These are phyloP conservation scores for Mystacides longicornis DNA, from an alignment of 2,888 invertebrate genomes.

Conservation along the genomic window DNA sequence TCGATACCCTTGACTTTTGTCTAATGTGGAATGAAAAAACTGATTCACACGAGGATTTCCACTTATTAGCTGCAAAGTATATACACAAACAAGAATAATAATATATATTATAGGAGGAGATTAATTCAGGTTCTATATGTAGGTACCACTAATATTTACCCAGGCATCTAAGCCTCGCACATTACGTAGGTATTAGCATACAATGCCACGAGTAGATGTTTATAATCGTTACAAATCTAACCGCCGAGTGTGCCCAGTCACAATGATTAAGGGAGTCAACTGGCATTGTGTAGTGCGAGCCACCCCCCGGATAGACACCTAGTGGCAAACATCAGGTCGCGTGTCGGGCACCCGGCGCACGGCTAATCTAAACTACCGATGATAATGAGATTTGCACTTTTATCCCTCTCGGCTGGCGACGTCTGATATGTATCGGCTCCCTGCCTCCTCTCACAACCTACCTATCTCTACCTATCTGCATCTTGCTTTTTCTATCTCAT, in stretches of 20 bases:
- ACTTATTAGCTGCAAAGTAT: too few species aligned
- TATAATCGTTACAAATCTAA: neutral
- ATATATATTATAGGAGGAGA: too few species aligned
- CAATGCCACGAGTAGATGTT: neutral
- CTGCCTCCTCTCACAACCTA: neutral
- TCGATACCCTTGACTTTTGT: too few species aligned
- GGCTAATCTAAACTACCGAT: constrained; percentile 22
- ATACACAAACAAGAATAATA: too few species aligned
- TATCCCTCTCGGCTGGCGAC: neutral
- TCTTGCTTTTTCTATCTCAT: too few species aligned
- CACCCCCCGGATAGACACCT: too few species aligned
- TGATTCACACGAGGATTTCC: too few species aligned
- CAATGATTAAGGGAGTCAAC: constrained; percentile 1
- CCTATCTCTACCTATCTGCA: neutral
- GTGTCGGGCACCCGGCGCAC: constrained; percentile 11
- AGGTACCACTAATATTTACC: neutral
- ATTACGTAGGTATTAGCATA: neutral
- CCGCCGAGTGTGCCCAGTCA: neutral
- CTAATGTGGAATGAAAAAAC: too few species aligned
- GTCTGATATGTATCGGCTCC: neutral
- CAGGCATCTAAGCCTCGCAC: neutral
- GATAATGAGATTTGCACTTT: constrained; percentile 18
- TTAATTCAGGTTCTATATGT: too few species aligned
- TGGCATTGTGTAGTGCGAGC: neutral
- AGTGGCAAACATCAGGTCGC: neutral